Evolutionary conservation across 2,888 invertebrate genomes (phyloP).

Genomic region (Zonitis immaculata): DNA sequence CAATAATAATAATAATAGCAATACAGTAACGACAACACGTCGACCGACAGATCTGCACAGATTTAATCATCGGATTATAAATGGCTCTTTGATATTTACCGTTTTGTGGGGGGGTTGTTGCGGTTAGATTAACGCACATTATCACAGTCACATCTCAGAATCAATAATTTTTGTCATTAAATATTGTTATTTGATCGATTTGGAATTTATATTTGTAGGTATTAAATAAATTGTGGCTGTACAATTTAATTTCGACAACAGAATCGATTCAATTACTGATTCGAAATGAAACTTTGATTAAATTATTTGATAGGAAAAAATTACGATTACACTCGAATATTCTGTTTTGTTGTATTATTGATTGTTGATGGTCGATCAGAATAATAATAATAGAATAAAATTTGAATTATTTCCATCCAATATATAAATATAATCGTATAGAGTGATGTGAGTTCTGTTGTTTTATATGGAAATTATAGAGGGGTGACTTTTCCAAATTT

Average conservation of each 20-base stretch:
- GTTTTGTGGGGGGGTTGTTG: constrained; percentile 10
- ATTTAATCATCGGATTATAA: constrained; percentile 32
- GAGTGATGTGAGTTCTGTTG: too few species aligned
- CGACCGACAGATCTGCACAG: constrained; percentile 28
- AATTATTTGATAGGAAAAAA: too few species aligned
- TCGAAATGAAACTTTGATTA: neutral
- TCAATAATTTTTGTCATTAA: too few species aligned
- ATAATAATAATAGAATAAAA: too few species aligned
- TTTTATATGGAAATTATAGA: too few species aligned
- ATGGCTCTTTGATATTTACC: constrained; percentile 28
- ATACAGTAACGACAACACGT: constrained; percentile 18
- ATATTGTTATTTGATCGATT: neutral
- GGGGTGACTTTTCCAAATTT: constrained; percentile 3
- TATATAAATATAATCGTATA: too few species aligned
- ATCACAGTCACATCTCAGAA: constrained; percentile 12
- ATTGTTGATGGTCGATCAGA: too few species aligned
- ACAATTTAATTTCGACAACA: neutral
- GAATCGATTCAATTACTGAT: neutral
- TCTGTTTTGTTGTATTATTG: too few species aligned
- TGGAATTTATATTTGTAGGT: neutral
- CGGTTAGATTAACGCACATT: constrained; percentile 16
- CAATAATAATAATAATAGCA: neutral
- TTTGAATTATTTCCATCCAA: too few species aligned
- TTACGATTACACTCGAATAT: too few species aligned
- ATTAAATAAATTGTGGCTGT: neutral